Base-by-base conservation (phyloP, 2,797 vertebrate genomes). In the Esox masquinongy region DNA sequence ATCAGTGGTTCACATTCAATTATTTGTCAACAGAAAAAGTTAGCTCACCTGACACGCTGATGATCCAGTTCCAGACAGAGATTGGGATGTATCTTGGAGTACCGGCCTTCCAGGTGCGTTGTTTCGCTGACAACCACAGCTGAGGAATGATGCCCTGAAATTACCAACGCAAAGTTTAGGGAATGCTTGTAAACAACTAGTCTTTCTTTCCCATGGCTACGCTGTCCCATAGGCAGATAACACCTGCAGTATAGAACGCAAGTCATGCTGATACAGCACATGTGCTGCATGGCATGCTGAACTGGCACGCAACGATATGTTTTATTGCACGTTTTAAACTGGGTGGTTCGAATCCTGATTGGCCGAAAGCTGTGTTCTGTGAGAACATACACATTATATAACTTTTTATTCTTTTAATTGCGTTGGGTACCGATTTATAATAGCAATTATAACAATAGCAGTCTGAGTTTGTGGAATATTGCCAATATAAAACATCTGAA, bases 1-100 rank as follows among this genome's bases (percentile, higher is more conserved):
- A 8, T n/a, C 22, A 59, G 5, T 2, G 5, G 19, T 59, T 59
- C 22, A 59, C 14, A 56, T 26, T 47, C 24, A 8, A 6, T 53
- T 29, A 5, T 9, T 8, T 31, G n/a, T 74, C 16, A 14, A 29
- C 68, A 63, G 22, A 68, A 56, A 59, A 64, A 6, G 19, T 5
- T 51, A 36, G 39, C 59, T 85, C 36, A 94, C 93, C 92, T 88
- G 87, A 74, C 69, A 91, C 88, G 1, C 86, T 90, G 86, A 77
- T 70, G 70, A 94, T 94, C 92, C 93, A 94, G 14, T n/a, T 87
- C 94, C 94, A 94, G 22, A 94, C 94, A 83, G 93, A 92, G 74
- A 92, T 92, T 6, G 94, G 94, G 80, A 95, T 94, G 86, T 93
- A 95, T 88, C 87, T 83, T 7, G 89, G 70, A 51, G 80, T 81